These are phyloP conservation scores for cattle (Bos taurus) DNA, from an alignment of 2,113 vertebrate species.

Conservation along the genomic window DNA sequence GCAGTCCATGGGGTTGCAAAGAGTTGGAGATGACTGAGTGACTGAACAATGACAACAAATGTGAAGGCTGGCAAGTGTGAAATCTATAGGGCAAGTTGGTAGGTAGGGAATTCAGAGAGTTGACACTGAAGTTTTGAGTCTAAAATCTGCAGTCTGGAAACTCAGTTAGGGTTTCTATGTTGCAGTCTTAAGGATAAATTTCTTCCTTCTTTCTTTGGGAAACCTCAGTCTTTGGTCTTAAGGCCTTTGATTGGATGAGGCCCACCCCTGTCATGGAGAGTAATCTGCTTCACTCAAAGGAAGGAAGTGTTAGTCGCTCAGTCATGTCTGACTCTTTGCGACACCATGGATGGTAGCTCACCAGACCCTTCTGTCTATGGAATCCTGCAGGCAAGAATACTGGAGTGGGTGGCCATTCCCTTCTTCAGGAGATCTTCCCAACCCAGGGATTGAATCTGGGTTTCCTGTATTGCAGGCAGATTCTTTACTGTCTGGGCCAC, in stretches of 20 bases:
- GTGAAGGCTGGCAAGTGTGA: neutral
- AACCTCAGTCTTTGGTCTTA: neutral
- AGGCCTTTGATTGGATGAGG: neutral
- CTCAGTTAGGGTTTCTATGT: neutral
- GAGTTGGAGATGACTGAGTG: neutral
- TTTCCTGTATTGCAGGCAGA: neutral
- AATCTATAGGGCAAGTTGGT: neutral
- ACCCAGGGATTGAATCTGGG: neutral
- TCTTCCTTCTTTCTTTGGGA: neutral
- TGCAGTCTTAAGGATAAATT: neutral
- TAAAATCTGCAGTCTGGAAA: neutral
- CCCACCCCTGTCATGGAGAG: neutral
- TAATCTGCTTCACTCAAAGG: neutral
- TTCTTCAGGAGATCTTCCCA: neutral
- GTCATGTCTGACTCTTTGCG: neutral
- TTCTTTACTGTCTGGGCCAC: neutral
- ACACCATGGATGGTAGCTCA: neutral
- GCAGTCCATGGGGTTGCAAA: accelerated
- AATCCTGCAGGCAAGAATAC: neutral
- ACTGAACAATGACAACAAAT: neutral
- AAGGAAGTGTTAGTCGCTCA: neutral
- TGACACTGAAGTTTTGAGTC: neutral
- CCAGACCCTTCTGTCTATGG: neutral
- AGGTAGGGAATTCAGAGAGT: neutral
- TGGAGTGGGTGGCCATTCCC: neutral